Evolutionary conservation across 2,888 invertebrate genomes (phyloP).

Genomic region (Galerucella nymphaeae): DNA sequence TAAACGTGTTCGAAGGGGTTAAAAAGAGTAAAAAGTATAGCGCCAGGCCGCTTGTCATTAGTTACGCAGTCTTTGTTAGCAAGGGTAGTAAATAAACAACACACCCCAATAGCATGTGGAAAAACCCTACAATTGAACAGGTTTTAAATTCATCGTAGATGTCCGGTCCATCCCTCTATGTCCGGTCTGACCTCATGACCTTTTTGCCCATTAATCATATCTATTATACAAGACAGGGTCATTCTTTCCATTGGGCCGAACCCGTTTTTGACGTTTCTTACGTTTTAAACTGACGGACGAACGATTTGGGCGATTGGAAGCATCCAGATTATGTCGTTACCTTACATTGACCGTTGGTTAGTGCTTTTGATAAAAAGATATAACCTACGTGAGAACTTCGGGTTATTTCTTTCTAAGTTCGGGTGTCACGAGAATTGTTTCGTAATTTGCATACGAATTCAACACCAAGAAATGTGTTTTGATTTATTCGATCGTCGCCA

Average conservation of each 20-base stretch:
- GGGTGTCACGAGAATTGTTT: slow-evolving; percentile 57
- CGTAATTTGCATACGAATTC: slow-evolving; percentile 64
- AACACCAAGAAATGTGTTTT: slow-evolving; percentile 62
- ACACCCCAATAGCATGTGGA: slow-evolving; percentile 58
- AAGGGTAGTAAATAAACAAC: slow-evolving; percentile 61
- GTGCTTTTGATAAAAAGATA: slow-evolving; percentile 56
- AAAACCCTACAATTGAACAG: slow-evolving; percentile 58
- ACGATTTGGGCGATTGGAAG: slow-evolving; percentile 51
- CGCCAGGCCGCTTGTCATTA: slow-evolving; percentile 52
- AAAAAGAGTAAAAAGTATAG: slow-evolving; percentile 28
- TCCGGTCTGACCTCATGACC: slow-evolving; percentile 65
- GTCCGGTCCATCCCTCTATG: slow-evolving; percentile 63
- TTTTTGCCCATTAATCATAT: slow-evolving; percentile 66
- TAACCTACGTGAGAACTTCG: slow-evolving; percentile 61
- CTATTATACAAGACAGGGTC: slow-evolving; percentile 63
- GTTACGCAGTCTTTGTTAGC: slow-evolving; percentile 59
- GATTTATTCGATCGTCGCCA: slow-evolving; percentile 59
- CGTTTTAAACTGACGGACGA: slow-evolving; percentile 13
- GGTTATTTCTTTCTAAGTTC: slow-evolving; percentile 55
- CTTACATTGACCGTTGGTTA: slow-evolving; percentile 62
- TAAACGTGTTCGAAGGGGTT: slow-evolving; percentile 13
- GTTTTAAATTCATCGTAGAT: slow-evolving; percentile 61
- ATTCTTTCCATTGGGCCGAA: slow-evolving; percentile 54
- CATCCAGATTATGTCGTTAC: slow-evolving; percentile 66
- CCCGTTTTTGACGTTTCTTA: slow-evolving; percentile 5